These are phyloP conservation scores for Pyrrhosoma nymphula DNA, from an alignment of 2,888 invertebrate species.

Conservation along the genomic window DNA sequence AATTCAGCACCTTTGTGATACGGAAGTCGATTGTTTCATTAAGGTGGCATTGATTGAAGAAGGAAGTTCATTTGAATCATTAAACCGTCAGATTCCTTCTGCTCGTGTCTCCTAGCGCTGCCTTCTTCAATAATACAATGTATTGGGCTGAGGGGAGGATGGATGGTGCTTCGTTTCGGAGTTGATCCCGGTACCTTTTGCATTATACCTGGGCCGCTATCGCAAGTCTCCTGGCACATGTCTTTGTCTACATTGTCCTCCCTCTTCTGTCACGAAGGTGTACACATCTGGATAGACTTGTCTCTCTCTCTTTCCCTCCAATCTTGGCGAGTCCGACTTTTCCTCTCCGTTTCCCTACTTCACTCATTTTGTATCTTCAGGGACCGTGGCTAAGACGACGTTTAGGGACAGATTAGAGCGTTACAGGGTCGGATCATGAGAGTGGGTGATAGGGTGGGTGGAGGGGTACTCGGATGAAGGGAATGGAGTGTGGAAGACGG, in stretches of 20 bases:
- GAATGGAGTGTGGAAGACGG: not conserved
- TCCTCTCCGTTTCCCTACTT: not conserved
- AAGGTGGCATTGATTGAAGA: not conserved
- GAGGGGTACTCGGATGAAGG: not conserved
- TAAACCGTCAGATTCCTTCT: not conserved
- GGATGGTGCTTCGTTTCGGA: not conserved
- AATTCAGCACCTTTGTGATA: not conserved
- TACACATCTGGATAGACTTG: not conserved
- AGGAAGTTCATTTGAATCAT: not conserved
- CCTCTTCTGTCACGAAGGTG: not conserved
- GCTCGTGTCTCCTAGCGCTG: not conserved
- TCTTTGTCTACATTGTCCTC: slow-evolving; percentile 10
- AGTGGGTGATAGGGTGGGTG: not conserved
- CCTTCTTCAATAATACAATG: slow-evolving; percentile 7
- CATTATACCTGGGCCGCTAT: not conserved
- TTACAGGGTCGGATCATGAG: not conserved
- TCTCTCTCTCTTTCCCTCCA: no score
- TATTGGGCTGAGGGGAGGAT: not conserved
- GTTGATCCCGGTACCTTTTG: not conserved
- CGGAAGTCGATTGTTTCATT: not conserved
- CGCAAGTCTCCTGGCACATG: not conserved
- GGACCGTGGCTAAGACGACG: not conserved
- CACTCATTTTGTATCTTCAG: not conserved
- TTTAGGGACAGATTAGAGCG: slow-evolving; percentile 18
- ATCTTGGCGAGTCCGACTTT: not conserved